Conservation (phyloP, 1,140 invertebrate species). For the Drosophila takahashii region DNA sequence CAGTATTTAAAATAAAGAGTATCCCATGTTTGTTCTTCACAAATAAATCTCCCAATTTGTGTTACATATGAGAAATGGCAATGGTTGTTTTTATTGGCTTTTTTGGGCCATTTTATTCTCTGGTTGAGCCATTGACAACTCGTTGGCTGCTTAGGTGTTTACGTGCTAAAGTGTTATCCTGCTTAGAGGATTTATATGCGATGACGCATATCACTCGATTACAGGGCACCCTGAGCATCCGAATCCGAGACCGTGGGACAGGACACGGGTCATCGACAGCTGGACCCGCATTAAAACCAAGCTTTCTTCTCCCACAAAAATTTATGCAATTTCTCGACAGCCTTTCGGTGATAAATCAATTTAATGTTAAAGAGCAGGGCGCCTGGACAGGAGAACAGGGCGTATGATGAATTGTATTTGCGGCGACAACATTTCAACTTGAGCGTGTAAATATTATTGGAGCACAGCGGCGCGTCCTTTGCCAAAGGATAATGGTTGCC, state of each 20-base stretch:
- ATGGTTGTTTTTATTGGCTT: conserved; percentile 63
- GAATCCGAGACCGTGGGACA: neutral
- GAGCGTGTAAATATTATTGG: conserved; percentile 77
- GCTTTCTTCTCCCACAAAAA: conserved; percentile 48
- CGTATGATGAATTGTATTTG: conserved; percentile 76
- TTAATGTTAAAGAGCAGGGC: conserved; percentile 44
- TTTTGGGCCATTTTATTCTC: conserved; percentile 64
- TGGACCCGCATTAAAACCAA: conserved; percentile 52
- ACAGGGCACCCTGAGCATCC: conserved; percentile 7
- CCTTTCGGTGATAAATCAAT: conserved; percentile 73
- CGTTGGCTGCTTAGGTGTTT: conserved; percentile 68
- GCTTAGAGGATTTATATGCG: conserved; percentile 58
- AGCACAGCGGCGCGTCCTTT: conserved; percentile 34
- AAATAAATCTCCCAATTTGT: neutral
- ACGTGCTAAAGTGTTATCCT: conserved; percentile 73
- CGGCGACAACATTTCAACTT: conserved; percentile 58
- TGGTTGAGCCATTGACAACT: conserved; percentile 72
- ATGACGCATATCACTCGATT: conserved; percentile 42
- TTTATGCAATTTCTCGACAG: conserved; percentile 62
- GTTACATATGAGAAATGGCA: conserved; percentile 52
- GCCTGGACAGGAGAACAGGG: conserved; percentile 28
- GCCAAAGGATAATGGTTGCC: conserved; percentile 49
- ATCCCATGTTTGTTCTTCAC: neutral
- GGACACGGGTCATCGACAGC: conserved; percentile 39
- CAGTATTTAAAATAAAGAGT: too few relatives aligned